phyloP scores from a whole-genome alignment of 2,888 invertebrate genomes.

The Brenthis ino region DNA sequence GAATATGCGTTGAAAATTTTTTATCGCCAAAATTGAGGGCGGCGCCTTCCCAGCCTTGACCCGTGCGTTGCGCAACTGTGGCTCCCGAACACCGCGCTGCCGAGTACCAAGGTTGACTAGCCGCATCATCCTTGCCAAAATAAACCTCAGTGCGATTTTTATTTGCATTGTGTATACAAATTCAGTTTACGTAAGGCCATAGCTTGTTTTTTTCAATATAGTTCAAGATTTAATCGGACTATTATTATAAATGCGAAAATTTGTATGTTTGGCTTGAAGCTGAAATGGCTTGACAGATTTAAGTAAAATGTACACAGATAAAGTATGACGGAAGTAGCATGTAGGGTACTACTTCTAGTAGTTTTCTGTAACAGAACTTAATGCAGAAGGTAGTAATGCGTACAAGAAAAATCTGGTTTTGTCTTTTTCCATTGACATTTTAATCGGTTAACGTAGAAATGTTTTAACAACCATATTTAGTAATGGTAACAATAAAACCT shows the following conservation, averaged over 20 bases:
- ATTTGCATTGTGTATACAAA: constrained; percentile 35
- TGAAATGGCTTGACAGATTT: no score
- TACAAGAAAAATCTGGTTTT: no score
- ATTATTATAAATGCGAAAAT: no score
- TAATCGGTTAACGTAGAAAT: no score
- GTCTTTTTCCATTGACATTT: no score
- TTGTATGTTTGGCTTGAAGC: background rate
- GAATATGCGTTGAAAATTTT: constrained; percentile 56
- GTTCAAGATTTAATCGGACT: background rate
- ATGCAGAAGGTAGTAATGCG: no score
- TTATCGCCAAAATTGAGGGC: constrained; percentile 70
- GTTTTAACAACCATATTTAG: no score
- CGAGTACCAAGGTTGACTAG: constrained; percentile 60
- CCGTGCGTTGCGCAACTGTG: constrained; percentile 63
- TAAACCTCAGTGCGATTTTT: constrained; percentile 49
- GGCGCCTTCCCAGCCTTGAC: constrained; percentile 74
- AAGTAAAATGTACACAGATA: no score
- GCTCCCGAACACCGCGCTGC: constrained; percentile 57
- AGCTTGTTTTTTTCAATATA: background rate
- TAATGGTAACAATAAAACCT: no score
- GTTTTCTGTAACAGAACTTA: no score
- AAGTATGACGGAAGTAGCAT: no score
- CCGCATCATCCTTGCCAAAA: constrained; percentile 67
- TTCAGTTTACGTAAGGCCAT: constrained; percentile 33
- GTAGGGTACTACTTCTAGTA: no score